Conservation (phyloP, 2,113 vertebrate genomes). For the Formicarius rufipectus region DNA sequence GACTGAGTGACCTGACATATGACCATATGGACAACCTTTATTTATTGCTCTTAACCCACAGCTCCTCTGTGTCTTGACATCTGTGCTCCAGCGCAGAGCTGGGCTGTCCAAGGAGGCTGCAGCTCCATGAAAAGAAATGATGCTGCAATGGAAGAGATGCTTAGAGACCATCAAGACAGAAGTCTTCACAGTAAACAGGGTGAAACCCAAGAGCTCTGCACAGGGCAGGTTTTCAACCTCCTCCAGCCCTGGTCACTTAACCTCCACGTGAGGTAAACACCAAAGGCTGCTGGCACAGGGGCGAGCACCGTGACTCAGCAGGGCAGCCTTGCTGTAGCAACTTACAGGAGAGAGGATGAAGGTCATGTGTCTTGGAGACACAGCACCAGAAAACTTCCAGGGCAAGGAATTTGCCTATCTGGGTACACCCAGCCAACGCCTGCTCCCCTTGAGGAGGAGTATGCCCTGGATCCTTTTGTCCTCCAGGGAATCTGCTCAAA, state of each 20-base stretch:
- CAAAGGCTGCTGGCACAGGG: neutral
- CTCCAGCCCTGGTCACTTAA: neutral
- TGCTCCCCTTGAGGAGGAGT: accelerated
- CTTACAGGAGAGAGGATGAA: neutral
- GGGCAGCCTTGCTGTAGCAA: neutral
- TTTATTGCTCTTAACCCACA: neutral
- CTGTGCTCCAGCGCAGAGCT: neutral
- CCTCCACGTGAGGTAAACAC: neutral
- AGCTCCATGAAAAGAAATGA: neutral
- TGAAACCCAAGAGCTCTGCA: neutral
- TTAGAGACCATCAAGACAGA: neutral
- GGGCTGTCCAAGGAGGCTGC: accelerated
- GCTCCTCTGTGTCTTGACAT: neutral
- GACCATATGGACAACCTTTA: neutral
- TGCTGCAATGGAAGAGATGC: neutral
- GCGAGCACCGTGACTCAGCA: neutral
- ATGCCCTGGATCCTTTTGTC: accelerated
- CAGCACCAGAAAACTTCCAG: neutral
- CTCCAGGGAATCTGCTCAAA: neutral
- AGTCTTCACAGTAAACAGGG: neutral
- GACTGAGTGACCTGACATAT: neutral
- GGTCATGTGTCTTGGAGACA: neutral
- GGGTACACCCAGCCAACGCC: neutral
- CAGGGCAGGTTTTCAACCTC: neutral
- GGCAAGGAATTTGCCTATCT: accelerated